Evolutionary conservation across 2,797 vertebrate species (phyloP).

Genomic region (Pseudomugil tenellus): DNA sequence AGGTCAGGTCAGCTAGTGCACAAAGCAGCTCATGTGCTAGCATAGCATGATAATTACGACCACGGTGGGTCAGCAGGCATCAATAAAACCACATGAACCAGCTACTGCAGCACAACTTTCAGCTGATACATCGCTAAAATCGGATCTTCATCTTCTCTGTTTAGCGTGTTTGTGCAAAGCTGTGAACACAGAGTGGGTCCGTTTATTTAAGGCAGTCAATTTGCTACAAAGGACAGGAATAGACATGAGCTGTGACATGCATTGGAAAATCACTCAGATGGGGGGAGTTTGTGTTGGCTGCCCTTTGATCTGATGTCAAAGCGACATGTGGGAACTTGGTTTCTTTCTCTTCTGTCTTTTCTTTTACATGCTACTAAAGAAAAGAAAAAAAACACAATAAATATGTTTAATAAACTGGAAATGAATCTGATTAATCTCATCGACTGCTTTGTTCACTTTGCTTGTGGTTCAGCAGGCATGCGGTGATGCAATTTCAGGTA

Average conservation of each 20-base stretch:
- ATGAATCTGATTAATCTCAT: conserved; percentile 47
- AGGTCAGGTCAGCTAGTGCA: conserved; percentile 9
- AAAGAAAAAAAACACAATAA: conserved; percentile 55
- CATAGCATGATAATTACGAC: neutral
- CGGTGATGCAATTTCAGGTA: conserved; percentile 75
- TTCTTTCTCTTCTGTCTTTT: conserved; percentile 27
- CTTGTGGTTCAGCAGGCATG: conserved; percentile 80
- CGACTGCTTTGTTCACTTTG: conserved; percentile 61
- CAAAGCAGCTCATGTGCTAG: conserved; percentile 3
- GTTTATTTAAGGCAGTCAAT: conserved; percentile 68
- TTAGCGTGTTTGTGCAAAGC: conserved; percentile 30
- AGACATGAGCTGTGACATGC: conserved; percentile 49
- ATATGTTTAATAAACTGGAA: conserved; percentile 49
- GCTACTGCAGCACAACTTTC: neutral
- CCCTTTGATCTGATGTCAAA: conserved; percentile 25
- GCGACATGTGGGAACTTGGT: conserved; percentile 21
- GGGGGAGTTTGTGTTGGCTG: conserved; percentile 4
- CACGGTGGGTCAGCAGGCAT: neutral
- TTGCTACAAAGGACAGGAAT: conserved; percentile 56
- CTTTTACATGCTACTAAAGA: conserved; percentile 61
- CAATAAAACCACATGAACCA: neutral
- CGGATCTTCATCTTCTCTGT: neutral
- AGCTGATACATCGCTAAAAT: no score
- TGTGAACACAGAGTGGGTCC: conserved; percentile 37
- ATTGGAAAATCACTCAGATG: conserved; percentile 37